phyloP scores from a whole-genome alignment of 2,797 vertebrate species.

The Arnoldichthys spilopterus region DNA sequence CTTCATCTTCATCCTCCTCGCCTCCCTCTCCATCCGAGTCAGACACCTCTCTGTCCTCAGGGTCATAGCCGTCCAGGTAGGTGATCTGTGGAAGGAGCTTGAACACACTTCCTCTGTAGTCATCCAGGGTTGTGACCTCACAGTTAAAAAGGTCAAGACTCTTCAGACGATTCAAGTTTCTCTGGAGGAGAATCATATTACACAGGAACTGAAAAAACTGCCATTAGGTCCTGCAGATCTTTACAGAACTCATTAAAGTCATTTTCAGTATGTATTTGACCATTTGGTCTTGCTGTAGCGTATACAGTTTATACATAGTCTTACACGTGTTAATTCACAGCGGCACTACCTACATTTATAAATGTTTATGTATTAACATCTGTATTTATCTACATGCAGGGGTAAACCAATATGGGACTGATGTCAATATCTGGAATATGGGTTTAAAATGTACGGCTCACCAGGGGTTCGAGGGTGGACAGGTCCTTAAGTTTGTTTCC shows the following conservation, averaged over 20 bases:
- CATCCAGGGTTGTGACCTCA: constrained; percentile 91
- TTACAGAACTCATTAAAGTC: too few relatives aligned
- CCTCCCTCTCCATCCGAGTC: constrained; percentile 79
- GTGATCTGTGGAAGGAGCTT: constrained; percentile 90
- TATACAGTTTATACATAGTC: too few relatives aligned
- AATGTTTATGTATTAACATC: too few relatives aligned
- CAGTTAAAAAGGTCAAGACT: constrained; percentile 95
- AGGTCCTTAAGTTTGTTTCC: constrained; percentile 96
- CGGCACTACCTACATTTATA: too few relatives aligned
- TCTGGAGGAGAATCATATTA: constrained; percentile 70
- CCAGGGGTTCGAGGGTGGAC: constrained; percentile 93
- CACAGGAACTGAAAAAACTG: background rate
- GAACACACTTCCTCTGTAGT: constrained; percentile 92
- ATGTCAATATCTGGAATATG: too few relatives aligned
- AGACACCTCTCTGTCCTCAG: constrained; percentile 85
- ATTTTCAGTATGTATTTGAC: too few relatives aligned
- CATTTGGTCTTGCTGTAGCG: too few relatives aligned
- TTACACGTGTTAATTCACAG: too few relatives aligned
- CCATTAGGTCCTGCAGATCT: too few relatives aligned
- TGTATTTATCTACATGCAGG: too few relatives aligned
- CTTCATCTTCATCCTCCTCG: constrained; percentile 35
- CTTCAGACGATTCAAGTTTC: constrained; percentile 90
- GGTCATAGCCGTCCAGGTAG: constrained; percentile 90
- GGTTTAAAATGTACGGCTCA: constrained; percentile 61
- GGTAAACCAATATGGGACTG: too few relatives aligned